Conservation (phyloP, 2,797 vertebrate species). For the Nannoperca australis region DNA sequence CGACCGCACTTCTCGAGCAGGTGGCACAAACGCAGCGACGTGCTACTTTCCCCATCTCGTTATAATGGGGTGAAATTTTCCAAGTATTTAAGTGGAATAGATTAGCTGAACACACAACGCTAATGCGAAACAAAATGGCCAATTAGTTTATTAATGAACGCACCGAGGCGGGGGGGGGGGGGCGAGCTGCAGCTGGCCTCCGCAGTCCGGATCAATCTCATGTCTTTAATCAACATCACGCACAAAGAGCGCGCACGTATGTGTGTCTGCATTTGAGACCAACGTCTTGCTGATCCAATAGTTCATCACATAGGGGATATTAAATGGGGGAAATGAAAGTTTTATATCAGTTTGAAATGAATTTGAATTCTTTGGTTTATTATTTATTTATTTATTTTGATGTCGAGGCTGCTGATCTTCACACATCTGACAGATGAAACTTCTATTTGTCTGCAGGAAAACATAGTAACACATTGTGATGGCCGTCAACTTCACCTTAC, state of each 20-base stretch:
- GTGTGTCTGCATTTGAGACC: too few relatives aligned
- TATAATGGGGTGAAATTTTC: conserved; percentile 86
- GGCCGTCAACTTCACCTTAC: too few relatives aligned
- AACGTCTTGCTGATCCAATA: too few relatives aligned
- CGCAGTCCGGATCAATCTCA: background rate
- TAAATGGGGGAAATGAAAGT: too few relatives aligned
- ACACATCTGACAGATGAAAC: background rate
- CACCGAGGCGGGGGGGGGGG: conserved; percentile 10
- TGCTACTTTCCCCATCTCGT: conserved; percentile 89
- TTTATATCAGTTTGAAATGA: too few relatives aligned
- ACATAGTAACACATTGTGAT: background rate
- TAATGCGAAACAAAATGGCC: conserved; percentile 85
- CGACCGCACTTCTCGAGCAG: conserved; percentile 77
- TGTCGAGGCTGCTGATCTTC: too few relatives aligned
- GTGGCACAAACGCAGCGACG: conserved; percentile 80
- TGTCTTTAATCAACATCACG: conserved; percentile 2
- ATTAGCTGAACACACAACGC: conserved; percentile 89
- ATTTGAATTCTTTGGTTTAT: too few relatives aligned
- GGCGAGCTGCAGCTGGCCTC: background rate
- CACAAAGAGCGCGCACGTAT: background rate
- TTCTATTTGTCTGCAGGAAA: background rate
- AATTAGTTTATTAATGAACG: conserved; percentile 81
- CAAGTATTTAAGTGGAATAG: conserved; percentile 79
- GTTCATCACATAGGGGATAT: background rate
- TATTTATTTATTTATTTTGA: too few relatives aligned